Percentiles rank a stretch among this genome's conserved stretches.
These are phyloP conservation scores for Cariama cristata DNA, from an alignment of 2,113 vertebrate species.

Conservation along the genomic window DNA sequence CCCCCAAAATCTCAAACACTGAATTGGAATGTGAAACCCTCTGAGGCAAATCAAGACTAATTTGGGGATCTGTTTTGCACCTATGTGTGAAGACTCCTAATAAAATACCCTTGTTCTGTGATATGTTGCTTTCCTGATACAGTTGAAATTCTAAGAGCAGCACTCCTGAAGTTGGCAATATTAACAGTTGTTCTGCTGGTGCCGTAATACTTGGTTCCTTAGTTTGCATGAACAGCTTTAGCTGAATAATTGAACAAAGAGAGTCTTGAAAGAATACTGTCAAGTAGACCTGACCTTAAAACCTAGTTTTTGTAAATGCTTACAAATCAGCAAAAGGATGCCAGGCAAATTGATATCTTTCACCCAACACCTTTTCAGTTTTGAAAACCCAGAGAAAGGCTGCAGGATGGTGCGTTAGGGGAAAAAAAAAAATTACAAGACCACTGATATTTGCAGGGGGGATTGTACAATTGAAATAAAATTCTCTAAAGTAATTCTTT, in stretches of 20 bases:
- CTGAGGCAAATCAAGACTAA: neutral
- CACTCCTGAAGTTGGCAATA: neutral
- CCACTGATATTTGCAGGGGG: neutral
- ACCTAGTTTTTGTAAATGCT: neutral
- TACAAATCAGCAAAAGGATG: neutral
- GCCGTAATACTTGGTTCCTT: neutral
- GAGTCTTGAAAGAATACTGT: neutral
- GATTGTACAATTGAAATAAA: neutral
- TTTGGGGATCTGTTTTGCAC: neutral
- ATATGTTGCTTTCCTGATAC: neutral
- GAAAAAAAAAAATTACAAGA: neutral
- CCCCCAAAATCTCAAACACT: neutral
- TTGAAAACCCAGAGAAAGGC: neutral
- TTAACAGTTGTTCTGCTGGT: neutral
- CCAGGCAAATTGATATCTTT: neutral
- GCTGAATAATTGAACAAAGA: conserved; percentile 31
- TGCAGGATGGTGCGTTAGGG: neutral
- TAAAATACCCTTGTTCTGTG: neutral
- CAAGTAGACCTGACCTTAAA: conserved; percentile 28
- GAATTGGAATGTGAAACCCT: neutral
- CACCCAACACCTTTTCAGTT: neutral
- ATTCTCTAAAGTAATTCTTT: neutral
- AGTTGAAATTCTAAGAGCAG: neutral
- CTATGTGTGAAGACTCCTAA: neutral
- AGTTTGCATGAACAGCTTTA: neutral